Conservation (phyloP, 2,888 invertebrate genomes). For the Tuberolachnus salignus region DNA sequence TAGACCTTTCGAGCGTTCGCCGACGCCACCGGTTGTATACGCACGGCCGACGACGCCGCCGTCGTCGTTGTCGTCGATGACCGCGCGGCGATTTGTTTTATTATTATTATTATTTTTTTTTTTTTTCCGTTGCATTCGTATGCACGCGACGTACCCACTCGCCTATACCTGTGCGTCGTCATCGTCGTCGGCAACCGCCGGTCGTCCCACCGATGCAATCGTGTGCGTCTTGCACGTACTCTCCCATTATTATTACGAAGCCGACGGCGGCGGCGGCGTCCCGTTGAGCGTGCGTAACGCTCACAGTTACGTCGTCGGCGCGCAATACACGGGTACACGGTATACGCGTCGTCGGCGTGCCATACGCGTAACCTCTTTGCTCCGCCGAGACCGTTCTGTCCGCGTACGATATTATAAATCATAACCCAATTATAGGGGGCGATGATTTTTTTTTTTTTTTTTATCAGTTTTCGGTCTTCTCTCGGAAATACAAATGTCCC, state of each 20-base stretch:
- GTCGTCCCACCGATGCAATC: constrained; percentile 12
- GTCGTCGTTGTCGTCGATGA: constrained; percentile 51
- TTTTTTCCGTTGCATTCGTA: constrained; percentile 17
- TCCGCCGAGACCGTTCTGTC: too few relatives aligned
- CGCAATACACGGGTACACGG: background rate
- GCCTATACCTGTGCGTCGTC: too few relatives aligned
- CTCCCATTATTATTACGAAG: background rate
- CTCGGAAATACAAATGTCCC: too few relatives aligned
- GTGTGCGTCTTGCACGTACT: background rate
- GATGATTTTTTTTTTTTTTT: too few relatives aligned
- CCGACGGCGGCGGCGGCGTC: too few relatives aligned
- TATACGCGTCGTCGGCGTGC: background rate
- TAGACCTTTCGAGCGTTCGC: constrained; percentile 36
- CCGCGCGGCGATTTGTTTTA: constrained; percentile 35
- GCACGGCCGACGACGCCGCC: background rate
- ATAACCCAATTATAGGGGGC: too few relatives aligned
- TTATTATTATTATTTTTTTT: background rate
- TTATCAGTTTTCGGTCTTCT: too few relatives aligned
- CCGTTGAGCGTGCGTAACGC: background rate
- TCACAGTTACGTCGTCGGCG: background rate
- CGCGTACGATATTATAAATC: too few relatives aligned
- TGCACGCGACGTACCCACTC: background rate
- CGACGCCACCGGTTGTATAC: background rate
- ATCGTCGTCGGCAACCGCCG: too few relatives aligned
- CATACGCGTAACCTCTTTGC: too few relatives aligned